A percentile compares a stretch with the other conserved stretches of the same genome.
These are phyloP conservation scores for Dryococelus australis DNA, from an alignment of 2,888 invertebrate genomes.

Conservation along the genomic window DNA sequence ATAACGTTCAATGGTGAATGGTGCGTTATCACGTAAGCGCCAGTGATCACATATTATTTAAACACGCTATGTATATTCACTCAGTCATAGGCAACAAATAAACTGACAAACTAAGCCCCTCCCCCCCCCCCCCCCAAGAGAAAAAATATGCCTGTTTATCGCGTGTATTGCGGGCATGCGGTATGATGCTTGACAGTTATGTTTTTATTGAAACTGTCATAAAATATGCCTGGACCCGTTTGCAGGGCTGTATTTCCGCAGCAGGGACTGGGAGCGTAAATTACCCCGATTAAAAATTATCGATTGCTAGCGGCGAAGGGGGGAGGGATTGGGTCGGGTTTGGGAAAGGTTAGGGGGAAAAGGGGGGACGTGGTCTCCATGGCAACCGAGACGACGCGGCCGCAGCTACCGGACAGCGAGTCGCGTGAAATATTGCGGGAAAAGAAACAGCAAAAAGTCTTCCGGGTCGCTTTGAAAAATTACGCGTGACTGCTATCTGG, in stretches of 20 bases:
- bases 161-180: neutral
- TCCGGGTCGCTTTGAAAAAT: too few species aligned
- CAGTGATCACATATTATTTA: too few species aligned
- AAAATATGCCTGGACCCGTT: neutral
- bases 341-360: neutral
- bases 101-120: too few species aligned
- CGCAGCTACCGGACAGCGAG: neutral
- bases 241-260: neutral
- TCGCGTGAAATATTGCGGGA: too few species aligned
- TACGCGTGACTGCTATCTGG: too few species aligned
- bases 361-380: neutral
- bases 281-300: constrained; percentile 11
- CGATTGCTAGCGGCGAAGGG: neutral
- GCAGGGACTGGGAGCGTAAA: constrained; percentile 1
- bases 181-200: neutral
- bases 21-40: too few species aligned
- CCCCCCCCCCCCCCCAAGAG: neutral
- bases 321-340: neutral
- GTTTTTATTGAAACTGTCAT: constrained; percentile 16
- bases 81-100: too few species aligned
- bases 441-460: too few species aligned
- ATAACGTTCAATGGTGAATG: too few species aligned
- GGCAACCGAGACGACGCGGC: neutral
- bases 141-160: neutral
- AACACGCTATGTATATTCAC: too few species aligned